Percentiles rank a stretch among this genome's conserved stretches.
Conservation (phyloP, 1,140 invertebrate genomes). For the Leptonema lineaticorne region DNA sequence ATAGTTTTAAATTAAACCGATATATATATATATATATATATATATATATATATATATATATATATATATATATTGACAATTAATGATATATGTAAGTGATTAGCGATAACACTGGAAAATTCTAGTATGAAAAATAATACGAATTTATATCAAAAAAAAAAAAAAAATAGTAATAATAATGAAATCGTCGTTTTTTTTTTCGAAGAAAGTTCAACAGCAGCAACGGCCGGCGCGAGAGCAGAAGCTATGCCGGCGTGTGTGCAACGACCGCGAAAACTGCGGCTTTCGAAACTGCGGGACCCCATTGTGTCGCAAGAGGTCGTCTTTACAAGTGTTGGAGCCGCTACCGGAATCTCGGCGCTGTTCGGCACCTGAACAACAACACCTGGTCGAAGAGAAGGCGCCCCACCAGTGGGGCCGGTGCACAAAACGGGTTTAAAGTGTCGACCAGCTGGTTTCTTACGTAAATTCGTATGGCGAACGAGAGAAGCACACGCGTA, state of each 20-base stretch:
- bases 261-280: constrained; percentile 3
- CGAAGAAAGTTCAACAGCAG: too few relatives aligned
- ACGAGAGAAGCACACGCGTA: background rate
- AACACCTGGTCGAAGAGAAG: constrained; percentile 21
- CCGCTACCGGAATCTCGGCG: constrained; percentile 12
- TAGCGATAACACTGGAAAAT: too few relatives aligned
- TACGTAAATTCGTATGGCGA: constrained; percentile 18
- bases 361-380: constrained; percentile 19
- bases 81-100: too few relatives aligned
- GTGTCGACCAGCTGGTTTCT: constrained; percentile 19
- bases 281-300: constrained; percentile 17
- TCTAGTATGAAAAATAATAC: too few relatives aligned
- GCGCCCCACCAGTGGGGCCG: background rate
- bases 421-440: constrained; percentile 11
- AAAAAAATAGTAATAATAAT: too few relatives aligned
- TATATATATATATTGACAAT: too few relatives aligned
- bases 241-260: background rate
- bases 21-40: too few relatives aligned
- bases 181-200: too few relatives aligned
- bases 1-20: too few relatives aligned
- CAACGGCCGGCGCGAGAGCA: too few relatives aligned
- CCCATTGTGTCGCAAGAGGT: constrained; percentile 19
- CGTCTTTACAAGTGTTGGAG: constrained; percentile 2
- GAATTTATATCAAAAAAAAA: too few relatives aligned
- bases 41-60: too few relatives aligned